A percentile compares a stretch with the other conserved stretches of the same genome.
These are phyloP conservation scores for Steinernema scapterisci DNA, from an alignment of 2,888 invertebrate species.

Conservation along the genomic window DNA sequence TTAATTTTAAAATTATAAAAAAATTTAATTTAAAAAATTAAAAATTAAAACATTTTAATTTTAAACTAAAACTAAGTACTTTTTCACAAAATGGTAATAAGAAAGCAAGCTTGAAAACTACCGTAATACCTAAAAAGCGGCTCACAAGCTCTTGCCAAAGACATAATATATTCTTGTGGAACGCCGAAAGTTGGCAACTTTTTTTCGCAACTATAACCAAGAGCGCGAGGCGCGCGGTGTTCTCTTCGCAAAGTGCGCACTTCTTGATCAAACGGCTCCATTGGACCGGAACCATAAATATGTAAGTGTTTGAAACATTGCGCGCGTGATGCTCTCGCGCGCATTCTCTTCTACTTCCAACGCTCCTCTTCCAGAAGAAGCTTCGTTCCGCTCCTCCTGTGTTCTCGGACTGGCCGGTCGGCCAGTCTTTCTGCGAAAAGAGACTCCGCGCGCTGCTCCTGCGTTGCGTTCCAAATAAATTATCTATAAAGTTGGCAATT, in stretches of 20 bases:
- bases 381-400: neutral
- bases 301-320: constrained; percentile 31
- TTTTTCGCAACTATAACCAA: constrained; percentile 2
- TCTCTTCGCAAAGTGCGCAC: neutral
- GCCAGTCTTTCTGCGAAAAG: constrained; percentile 17
- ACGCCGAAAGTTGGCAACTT: neutral
- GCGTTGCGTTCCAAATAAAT: constrained; percentile 25
- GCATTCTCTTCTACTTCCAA: neutral
- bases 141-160: no score
- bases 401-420: no score
- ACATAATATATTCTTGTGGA: neutral
- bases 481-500: constrained; percentile 33
- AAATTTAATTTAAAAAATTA: no score
- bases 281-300: constrained; percentile 32
- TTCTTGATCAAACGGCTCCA: constrained; percentile 29
- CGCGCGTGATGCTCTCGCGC: neutral
- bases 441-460: neutral
- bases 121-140: no score
- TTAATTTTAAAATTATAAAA: no score
- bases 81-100: no score
- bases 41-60: no score
- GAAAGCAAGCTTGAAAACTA: no score
- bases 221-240: neutral
- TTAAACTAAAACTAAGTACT: no score
- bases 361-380: neutral